Evolutionary conservation across 2,797 vertebrate species (phyloP).

Genomic region (Ceryle rudis): DNA sequence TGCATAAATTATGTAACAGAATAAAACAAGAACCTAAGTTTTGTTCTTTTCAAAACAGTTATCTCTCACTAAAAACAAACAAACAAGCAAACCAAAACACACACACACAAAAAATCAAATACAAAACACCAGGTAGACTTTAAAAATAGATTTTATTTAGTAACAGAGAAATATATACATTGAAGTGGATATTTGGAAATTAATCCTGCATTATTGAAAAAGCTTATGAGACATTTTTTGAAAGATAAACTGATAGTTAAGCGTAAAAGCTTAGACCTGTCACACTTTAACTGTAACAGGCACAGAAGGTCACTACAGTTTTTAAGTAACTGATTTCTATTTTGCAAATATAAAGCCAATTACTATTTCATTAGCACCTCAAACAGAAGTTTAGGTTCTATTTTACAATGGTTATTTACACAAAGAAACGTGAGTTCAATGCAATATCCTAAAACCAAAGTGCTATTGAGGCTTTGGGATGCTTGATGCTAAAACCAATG

Average conservation of each 20-base stretch:
- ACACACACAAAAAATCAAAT: neutral
- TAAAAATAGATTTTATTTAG: slow-evolving; percentile 43
- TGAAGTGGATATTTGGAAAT: neutral
- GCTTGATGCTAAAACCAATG: neutral
- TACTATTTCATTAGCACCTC: neutral
- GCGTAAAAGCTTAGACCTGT: neutral
- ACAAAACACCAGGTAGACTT: neutral
- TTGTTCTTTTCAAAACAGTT: neutral
- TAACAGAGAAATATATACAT: neutral
- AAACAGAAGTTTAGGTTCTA: neutral
- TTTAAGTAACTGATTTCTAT: neutral
- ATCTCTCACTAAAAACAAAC: neutral
- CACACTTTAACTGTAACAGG: neutral
- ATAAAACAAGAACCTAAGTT: neutral
- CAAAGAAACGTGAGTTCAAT: neutral
- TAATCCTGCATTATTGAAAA: neutral
- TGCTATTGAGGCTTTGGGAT: neutral
- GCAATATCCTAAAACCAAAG: neutral
- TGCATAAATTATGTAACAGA: neutral
- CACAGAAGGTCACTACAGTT: neutral
- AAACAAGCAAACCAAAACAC: neutral
- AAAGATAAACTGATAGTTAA: neutral
- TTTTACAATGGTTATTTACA: neutral
- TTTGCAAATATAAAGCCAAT: neutral
- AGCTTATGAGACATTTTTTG: neutral